These are phyloP conservation scores for Sinosuthora webbiana DNA, from an alignment of 2,113 vertebrate species.

Conservation along the genomic window DNA sequence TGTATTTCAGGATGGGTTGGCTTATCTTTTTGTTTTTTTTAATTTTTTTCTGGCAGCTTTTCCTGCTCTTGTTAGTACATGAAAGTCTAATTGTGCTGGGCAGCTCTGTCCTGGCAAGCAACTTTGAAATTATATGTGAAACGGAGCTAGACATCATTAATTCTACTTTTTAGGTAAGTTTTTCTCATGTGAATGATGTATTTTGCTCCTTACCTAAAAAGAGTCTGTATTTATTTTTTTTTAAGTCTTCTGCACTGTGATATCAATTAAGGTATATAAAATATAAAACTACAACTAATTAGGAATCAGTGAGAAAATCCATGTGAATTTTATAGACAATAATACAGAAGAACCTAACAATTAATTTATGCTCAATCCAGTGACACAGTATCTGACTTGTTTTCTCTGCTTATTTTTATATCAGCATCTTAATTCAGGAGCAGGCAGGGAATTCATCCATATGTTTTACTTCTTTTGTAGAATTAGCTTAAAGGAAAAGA, in stretches of 20 bases:
- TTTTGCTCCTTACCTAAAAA: background rate
- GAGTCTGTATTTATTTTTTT: background rate
- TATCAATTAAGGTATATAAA: background rate
- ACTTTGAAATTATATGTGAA: background rate
- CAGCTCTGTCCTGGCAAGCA: background rate
- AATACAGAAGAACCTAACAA: background rate
- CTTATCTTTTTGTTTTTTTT: background rate
- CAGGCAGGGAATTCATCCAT: background rate
- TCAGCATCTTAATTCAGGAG: background rate
- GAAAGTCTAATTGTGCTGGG: slow-evolving; percentile 12
- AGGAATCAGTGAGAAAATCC: background rate
- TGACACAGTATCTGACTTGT: background rate
- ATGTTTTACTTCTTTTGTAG: background rate
- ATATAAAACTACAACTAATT: background rate
- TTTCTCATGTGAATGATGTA: background rate
- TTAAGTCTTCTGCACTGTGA: background rate
- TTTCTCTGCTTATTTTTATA: background rate
- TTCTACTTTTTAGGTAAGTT: background rate
- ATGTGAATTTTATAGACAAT: background rate
- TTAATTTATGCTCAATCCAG: background rate
- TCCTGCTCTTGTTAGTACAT: background rate
- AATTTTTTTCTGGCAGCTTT: background rate
- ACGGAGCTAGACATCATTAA: background rate
- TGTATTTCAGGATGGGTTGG: background rate
- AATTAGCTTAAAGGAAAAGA: background rate